phyloP scores from a whole-genome alignment of 64 coral and sea anemone species.

The Dendrophyllia cribrosa region DNA sequence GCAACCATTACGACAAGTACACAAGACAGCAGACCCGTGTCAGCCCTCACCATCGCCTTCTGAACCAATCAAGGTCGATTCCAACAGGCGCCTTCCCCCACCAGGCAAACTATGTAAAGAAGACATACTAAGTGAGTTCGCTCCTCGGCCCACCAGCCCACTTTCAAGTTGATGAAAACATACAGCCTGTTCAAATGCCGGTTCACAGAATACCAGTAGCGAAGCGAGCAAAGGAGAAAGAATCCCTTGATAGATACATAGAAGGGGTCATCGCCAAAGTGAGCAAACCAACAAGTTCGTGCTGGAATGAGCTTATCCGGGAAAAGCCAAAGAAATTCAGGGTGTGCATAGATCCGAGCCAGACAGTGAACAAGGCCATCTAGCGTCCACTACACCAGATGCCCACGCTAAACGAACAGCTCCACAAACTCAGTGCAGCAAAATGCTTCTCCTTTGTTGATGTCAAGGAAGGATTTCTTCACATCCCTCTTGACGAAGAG shows the following conservation, averaged over 20 bases:
- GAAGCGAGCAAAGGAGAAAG: no score
- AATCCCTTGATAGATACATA: no score
- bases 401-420: constrained; percentile 41
- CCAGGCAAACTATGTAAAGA: background rate
- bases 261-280: no score
- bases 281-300: no score
- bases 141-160: constrained; percentile 1
- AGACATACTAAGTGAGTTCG: constrained; percentile 41
- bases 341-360: constrained; percentile 40
- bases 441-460: constrained; percentile 37
- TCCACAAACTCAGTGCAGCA: constrained; percentile 23
- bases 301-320: background rate
- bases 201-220: background rate
- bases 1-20: constrained; percentile 2
- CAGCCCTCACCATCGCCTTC: background rate
- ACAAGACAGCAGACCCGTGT: background rate
- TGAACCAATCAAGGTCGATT: background rate
- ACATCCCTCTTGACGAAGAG: no score
- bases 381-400: constrained; percentile 13
- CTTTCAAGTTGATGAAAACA: background rate
- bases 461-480: no score
- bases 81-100: background rate
- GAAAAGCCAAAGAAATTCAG: background rate
- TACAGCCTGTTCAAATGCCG: constrained; percentile 39
- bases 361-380: constrained; percentile 53